Evolutionary conservation across 2,113 vertebrate species (phyloP).

Genomic region (Melierax canorus): DNA sequence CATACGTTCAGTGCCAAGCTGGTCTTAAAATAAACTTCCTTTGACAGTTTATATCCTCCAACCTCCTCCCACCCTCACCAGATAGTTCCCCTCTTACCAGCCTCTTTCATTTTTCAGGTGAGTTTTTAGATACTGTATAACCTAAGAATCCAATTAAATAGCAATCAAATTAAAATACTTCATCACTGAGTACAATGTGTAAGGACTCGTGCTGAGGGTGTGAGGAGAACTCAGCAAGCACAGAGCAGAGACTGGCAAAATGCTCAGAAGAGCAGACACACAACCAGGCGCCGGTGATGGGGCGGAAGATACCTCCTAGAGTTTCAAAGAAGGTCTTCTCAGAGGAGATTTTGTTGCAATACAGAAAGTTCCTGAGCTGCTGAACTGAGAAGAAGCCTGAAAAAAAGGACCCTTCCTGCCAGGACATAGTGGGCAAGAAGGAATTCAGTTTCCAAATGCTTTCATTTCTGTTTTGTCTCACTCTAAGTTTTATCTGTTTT

Average conservation of each 20-base stretch:
- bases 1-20: neutral
- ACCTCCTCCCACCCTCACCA: neutral
- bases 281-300: neutral
- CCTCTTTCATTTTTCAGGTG: neutral
- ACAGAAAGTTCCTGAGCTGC: neutral
- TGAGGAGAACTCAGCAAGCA: neutral
- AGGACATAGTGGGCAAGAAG: neutral
- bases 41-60: neutral
- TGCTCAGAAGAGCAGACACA: neutral
- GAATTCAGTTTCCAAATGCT: neutral
- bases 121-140: neutral
- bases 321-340: neutral
- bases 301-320: neutral
- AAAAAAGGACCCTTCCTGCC: neutral
- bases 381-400: neutral
- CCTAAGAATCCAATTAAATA: neutral
- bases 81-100: neutral
- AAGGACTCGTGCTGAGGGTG: neutral
- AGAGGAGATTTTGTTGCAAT: neutral
- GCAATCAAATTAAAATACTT: neutral
- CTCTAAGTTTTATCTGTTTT: slow-evolving; percentile 5
- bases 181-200: neutral
- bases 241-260: neutral
- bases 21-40: neutral
- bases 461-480: slow-evolving; percentile 8